Evolutionary conservation across 2,113 vertebrate genomes (phyloP), one percentile per base, ranked within the genome.

Genomic region (Phodopus roborovskii): DNA sequence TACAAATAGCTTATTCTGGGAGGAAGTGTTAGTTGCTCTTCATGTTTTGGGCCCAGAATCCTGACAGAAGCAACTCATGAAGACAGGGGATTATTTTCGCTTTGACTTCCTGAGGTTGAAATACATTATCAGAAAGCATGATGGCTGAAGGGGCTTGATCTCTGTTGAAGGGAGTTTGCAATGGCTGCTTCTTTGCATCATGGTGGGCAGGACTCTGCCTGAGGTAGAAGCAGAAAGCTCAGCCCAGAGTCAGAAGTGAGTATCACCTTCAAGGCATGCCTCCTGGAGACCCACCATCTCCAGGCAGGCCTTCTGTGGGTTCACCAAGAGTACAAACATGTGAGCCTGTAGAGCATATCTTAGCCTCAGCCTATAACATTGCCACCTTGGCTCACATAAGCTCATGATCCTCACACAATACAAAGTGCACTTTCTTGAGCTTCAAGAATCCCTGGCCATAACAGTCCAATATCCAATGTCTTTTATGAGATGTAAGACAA

Each of bases 11-110:
- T 92, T 74, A 53, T 81, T 58, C 58, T 77, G 22, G 77, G 91
- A 96, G 68, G 68, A 92, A 71, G 39, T 33, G 22, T 48, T 81
- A 20, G 53, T 91, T 19, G 75, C 42, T 88, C 85, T 89, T 75
- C 6, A 88, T 58, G 42, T 45, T 48, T 28, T 5, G 1, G 16
- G 8, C 39, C 39, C 60, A 45, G 62, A 45, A 84, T 84, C n/a
- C 7, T 28, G 17, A 19, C 42, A 85, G 42, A 66, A 33, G 17
- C 82, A 85, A 66, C 42, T 64, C 19, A 48, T 2, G 2, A 4
- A 62, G 24, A 60, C 28, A 33, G 62, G 33, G 42, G 42, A 8
- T 64, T 39, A 9, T 83, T 83, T 66, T 64, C 4, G 7, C 42
- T 83, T 42, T 62, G 22, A 5, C 8, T 42, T 62, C 58, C 58